Conservation (phyloP, 92 coral and sea anemone genomes). For the Porites divaricata region DNA sequence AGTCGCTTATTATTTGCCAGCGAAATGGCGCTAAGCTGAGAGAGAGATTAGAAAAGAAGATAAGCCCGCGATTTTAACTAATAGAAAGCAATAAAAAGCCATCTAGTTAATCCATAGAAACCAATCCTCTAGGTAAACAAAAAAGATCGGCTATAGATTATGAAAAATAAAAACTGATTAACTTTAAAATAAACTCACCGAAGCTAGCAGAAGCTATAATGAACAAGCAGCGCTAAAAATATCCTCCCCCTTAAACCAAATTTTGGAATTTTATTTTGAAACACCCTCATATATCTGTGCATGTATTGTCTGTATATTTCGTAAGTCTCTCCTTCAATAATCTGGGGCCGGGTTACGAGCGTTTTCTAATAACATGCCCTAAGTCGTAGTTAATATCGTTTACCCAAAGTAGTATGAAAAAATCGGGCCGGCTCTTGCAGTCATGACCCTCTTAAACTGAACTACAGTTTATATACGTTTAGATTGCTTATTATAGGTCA, state of each 20-base stretch:
- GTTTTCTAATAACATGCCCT: too few species aligned
- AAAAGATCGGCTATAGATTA: neutral
- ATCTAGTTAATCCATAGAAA: slow-evolving; percentile 38
- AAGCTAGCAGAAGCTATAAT: neutral
- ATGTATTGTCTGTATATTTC: too few species aligned
- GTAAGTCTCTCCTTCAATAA: too few species aligned
- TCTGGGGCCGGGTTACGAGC: too few species aligned
- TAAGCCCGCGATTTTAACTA: slow-evolving; percentile 27
- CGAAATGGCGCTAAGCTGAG: slow-evolving; percentile 13
- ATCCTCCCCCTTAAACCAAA: too few species aligned
- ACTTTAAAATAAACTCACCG: neutral
- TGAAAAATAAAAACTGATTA: neutral
- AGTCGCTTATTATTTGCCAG: neutral
- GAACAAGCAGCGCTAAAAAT: too few species aligned
- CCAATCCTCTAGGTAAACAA: slow-evolving; percentile 14
- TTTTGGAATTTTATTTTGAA: too few species aligned
- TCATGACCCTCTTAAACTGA: neutral
- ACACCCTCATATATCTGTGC: too few species aligned
- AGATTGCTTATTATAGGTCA: neutral
- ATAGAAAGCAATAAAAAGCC: slow-evolving; percentile 18
- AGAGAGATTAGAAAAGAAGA: slow-evolving; percentile 12
- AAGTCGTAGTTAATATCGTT: too few species aligned
- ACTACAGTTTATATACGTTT: neutral
- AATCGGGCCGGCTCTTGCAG: too few species aligned
- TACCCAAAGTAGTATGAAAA: too few species aligned